Evolutionary conservation across 1,140 invertebrate species (phyloP), one percentile per base, ranked within the genome.

Genomic region (Alviniconcha marisindica): DNA sequence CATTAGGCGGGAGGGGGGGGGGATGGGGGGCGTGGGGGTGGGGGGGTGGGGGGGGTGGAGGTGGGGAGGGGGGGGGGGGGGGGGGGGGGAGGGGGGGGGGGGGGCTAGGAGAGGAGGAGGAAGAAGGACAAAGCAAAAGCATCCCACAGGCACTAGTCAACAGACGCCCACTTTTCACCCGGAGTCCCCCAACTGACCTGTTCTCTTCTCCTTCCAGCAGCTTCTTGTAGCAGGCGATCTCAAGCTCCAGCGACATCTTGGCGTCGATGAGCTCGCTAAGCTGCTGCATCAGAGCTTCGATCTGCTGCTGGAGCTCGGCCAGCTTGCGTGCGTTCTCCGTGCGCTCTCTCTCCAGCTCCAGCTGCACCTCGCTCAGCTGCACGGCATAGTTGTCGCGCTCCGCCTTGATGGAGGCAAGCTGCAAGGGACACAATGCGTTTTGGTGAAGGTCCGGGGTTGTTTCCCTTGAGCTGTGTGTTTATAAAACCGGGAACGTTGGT

Each of bases 401-500:
- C 82, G 91, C 92, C 85, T 94, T 93, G 2, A 94, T 87, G 44
- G 92, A 85, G 33, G 92, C 90, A 83, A 94, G 93, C 93, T 94
- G 85, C 48, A 85, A 85, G 15, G 44, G 44, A 10, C 18, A 48
- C 5, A 48, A 18, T 48, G 5, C 44, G 7, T 48, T 5, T 48
- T 48, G 5, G 44, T 48, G 44, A 48, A 48, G 18, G 5, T 48
- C 44, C 18, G 44, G 44, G 44, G 5, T 48, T 48, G n/a, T n/a
- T n/a, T n/a, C n/a, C n/a, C n/a, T n/a, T n/a, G n/a, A n/a, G n/a
- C n/a, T n/a, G n/a, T n/a, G n/a, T n/a, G n/a, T n/a, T n/a, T n/a
- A n/a, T n/a, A n/a, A n/a, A n/a, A n/a, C n/a, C n/a, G n/a, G n/a
- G n/a, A n/a, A n/a, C n/a, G n/a, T n/a, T n/a, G n/a, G n/a, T n/a